Conservation (phyloP, 2,113 vertebrate genomes). For the Candoia aspera region DNA sequence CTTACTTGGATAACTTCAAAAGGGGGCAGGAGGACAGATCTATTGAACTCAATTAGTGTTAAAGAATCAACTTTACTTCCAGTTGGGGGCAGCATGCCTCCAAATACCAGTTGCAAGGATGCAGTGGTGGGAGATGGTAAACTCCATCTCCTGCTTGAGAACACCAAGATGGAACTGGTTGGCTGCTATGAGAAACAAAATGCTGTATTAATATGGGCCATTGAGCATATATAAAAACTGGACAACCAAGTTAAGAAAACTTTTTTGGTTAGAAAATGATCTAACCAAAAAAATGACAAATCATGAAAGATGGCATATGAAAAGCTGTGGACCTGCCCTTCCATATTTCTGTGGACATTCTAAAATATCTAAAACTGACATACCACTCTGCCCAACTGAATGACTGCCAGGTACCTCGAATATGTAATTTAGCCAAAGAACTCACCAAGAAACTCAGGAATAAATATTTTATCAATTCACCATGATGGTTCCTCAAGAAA, state of each 20-base stretch:
- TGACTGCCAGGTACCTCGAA: not conserved
- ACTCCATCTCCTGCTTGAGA: not conserved
- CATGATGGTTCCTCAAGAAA: not conserved
- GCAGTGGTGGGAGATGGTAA: not conserved
- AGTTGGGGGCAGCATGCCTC: not conserved
- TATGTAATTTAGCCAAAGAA: not conserved
- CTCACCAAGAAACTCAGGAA: not conserved
- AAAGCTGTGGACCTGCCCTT: not conserved
- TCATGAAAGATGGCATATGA: not conserved
- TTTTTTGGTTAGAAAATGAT: no score
- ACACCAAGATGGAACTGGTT: not conserved
- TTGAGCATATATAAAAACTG: not conserved
- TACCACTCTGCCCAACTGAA: not conserved
- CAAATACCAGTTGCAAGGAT: not conserved
- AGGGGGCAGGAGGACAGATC: not conserved
- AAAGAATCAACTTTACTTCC: not conserved
- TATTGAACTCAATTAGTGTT: not conserved
- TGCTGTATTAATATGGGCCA: not conserved
- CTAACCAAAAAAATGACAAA: not conserved
- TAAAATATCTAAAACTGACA: not conserved
- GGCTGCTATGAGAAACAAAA: not conserved
- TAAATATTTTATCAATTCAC: not conserved
- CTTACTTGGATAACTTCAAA: not conserved
- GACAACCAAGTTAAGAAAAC: not conserved
- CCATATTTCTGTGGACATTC: not conserved